Evolutionary conservation across 2,888 invertebrate species (phyloP).

Genomic region (Psylliodes chrysocephalus): DNA sequence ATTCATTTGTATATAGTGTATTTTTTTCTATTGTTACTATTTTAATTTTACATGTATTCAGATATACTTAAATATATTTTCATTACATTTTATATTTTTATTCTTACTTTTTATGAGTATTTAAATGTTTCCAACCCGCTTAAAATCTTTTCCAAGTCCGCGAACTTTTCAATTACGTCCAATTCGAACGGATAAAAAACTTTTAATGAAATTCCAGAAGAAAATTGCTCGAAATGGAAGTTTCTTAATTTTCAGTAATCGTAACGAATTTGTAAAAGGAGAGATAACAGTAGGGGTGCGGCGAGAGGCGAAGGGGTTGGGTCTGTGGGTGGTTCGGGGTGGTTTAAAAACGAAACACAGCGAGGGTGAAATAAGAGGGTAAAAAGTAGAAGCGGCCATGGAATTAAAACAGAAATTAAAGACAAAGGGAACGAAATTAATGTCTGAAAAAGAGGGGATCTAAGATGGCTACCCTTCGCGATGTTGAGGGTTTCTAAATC

Average conservation of each 20-base stretch:
- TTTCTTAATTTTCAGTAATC: conserved; percentile 43
- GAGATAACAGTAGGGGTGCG: conserved; percentile 42
- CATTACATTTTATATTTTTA: too few relatives aligned
- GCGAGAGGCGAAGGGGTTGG: conserved; percentile 30
- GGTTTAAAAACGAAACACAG: conserved; percentile 51
- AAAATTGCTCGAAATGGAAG: conserved; percentile 30
- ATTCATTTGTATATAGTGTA: too few relatives aligned
- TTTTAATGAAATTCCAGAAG: conserved; percentile 32
- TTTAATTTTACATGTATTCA: too few relatives aligned
- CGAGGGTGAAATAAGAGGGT: conserved; percentile 64
- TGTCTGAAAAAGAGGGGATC: conserved; percentile 57
- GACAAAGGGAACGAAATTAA: conserved; percentile 65
- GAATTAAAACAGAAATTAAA: conserved; percentile 65
- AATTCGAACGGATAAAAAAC: conserved; percentile 17
- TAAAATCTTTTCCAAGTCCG: not conserved
- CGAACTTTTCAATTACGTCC: not conserved
- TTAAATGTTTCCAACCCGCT: not conserved
- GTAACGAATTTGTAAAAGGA: conserved; percentile 45
- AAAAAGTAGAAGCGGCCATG: conserved; percentile 64
- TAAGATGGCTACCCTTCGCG: conserved; percentile 53
- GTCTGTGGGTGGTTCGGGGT: conserved; percentile 32
- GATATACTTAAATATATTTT: too few relatives aligned
- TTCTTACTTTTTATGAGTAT: too few relatives aligned
- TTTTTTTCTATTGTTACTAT: too few relatives aligned
- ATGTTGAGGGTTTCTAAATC: conserved; percentile 10